Conservation (phyloP, 2,113 vertebrate genomes). For the Bothrops jararaca region DNA sequence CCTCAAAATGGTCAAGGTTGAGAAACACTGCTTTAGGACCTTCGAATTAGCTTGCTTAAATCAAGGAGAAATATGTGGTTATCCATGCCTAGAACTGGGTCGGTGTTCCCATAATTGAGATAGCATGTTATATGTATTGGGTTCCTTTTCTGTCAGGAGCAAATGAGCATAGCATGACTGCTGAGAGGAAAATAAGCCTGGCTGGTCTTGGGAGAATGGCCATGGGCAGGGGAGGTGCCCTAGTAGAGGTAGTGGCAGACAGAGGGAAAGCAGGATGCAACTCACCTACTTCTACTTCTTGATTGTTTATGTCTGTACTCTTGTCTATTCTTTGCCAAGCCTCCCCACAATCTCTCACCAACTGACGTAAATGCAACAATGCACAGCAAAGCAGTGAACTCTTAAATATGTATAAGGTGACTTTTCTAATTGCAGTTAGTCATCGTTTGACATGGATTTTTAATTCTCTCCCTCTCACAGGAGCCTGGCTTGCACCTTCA, state of each 20-base stretch:
- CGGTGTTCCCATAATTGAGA: background rate
- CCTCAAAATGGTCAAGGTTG: too few species aligned
- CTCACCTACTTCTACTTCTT: background rate
- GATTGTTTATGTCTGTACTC: background rate
- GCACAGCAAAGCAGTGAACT: background rate
- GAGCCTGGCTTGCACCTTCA: background rate
- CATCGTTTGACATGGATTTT: background rate
- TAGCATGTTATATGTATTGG: background rate
- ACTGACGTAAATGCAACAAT: background rate
- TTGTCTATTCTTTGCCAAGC: background rate
- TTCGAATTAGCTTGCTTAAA: background rate
- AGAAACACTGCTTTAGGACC: too few species aligned
- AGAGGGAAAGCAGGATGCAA: background rate
- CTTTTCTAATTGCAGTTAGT: background rate
- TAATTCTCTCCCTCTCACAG: background rate
- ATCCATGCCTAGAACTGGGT: background rate
- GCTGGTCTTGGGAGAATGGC: background rate
- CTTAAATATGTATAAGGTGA: background rate
- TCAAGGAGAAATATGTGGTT: background rate
- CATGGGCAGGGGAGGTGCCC: background rate
- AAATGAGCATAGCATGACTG: background rate
- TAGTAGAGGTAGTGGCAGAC: background rate
- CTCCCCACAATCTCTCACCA: background rate
- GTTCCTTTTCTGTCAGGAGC: background rate
- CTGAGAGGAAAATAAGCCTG: background rate